Base-by-base conservation (phyloP, 2,888 invertebrate species). In the Hyppa rectilinea region DNA sequence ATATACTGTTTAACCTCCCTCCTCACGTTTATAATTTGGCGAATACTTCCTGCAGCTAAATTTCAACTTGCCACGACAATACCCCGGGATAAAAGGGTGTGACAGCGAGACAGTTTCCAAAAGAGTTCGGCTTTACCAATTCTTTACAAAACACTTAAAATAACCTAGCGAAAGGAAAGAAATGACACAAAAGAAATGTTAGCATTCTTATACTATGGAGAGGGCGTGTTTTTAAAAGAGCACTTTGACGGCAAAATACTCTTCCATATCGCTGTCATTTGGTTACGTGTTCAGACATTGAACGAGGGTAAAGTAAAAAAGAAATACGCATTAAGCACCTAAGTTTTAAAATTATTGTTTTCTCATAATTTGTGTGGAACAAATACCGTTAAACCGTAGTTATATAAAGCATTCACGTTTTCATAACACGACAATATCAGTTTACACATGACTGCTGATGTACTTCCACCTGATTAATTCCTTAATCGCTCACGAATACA, bases 121-220 rank as follows among this genome's bases (percentile, higher is more conserved):
- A 52, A 34, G 62, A 78, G 72, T 75, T 78, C 45, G 49, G 56
- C 78, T 62, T 40, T 58, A 55, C 47, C 76, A 58, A 67, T 67
- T 77, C 70, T 69, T 73, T 49, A 76, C 78, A 61, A 78, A 71
- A 75, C 78, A 75, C 73, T 62, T 71, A 78, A 73, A 69, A 77
- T 71, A 71, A 71, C 62, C 72, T 56, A 71, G 78, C 23, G 38
- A 61, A 58, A 71, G 20, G 38, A 47, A 71, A 23, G 50, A 71
- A 78, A 78, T 47, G 26, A 47, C 45, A 71, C 45, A 61, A 74
- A 71, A 78, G 71, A 78, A 75, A 78, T 78, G 71, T 71, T 62
- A 47, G 74, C 78, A 61, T 73, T 38, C 58, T 59, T 61, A 29
- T 31, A 38, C n/a, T 38, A 56, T 34, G n/a, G 23, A 50, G 49